Evolutionary conservation across 2,888 invertebrate genomes (phyloP), one percentile per base, ranked within the genome.

Genomic region (Desoria tigrina): DNA sequence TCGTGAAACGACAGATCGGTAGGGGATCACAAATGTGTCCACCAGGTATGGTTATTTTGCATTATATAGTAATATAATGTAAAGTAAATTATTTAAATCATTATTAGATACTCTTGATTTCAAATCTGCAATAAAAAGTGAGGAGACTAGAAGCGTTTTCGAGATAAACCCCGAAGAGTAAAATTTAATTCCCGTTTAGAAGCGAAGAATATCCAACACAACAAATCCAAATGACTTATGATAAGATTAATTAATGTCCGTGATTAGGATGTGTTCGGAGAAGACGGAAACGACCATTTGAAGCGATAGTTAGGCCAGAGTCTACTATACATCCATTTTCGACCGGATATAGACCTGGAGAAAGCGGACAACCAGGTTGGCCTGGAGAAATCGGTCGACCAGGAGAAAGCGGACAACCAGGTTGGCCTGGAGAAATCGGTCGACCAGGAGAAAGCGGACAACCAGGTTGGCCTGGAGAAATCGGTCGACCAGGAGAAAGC

Each of bases 11-110:
- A 16, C 23, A 39, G 3, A n/a, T 50, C 23, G 42, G 16, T 23
- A 42, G 27, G 21, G 59, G 32, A 11, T n/a, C 49, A 37, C 54
- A 39, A 23, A 49, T 42, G 16, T 70, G 70, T 61, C 70, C 70
- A 24, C 57, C 70, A 62, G 70, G 70, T 68, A 61, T 21, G 42
- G 42, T n/a, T n/a, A n/a, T n/a, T n/a, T n/a, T n/a, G n/a, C n/a
- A n/a, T n/a, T n/a, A n/a, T n/a, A n/a, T n/a, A n/a, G n/a, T n/a
- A n/a, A n/a, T n/a, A n/a, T n/a, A n/a, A n/a, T n/a, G n/a, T n/a
- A n/a, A n/a, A n/a, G n/a, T n/a, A n/a, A n/a, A n/a, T n/a, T n/a
- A n/a, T n/a, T n/a, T n/a, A n/a, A n/a, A n/a, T n/a, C n/a, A n/a
- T n/a, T n/a, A n/a, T n/a, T n/a, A n/a, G n/a, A n/a, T n/a, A n/a